phyloP scores from a whole-genome alignment of 2,113 vertebrate genomes.

The Neodontobutis hainanensis region DNA sequence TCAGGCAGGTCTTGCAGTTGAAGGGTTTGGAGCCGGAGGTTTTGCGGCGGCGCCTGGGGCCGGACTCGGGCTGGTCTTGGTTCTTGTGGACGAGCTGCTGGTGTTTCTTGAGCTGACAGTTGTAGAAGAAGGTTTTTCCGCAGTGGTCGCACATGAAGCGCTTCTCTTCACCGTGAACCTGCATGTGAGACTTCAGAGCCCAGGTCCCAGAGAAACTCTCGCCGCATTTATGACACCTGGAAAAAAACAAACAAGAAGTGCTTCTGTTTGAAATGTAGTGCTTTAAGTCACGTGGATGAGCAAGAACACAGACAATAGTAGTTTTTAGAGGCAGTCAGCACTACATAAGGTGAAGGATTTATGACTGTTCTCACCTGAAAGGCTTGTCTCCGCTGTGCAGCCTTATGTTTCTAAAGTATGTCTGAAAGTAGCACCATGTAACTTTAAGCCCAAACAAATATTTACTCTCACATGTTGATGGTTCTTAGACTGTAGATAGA shows the following conservation, averaged over 20 bases:
- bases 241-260: background rate
- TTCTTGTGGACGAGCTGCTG: constrained; percentile 59
- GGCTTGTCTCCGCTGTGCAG: constrained; percentile 70
- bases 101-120: constrained; percentile 74
- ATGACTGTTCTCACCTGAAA: constrained; percentile 39
- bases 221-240: constrained; percentile 63
- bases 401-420: constrained; percentile 40
- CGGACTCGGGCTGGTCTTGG: background rate
- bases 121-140: constrained; percentile 72
- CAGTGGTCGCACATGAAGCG: constrained; percentile 72
- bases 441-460: too few relatives aligned
- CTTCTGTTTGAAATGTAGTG: too few relatives aligned
- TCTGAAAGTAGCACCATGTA: too few relatives aligned
- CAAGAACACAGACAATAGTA: too few relatives aligned
- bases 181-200: constrained; percentile 72
- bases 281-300: too few relatives aligned
- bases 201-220: constrained; percentile 64
- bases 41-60: background rate
- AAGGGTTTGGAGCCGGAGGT: constrained; percentile 10
- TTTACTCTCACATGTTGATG: too few relatives aligned
- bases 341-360: too few relatives aligned
- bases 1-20: constrained; percentile 58
- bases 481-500: too few relatives aligned
- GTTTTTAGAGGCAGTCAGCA: too few relatives aligned
- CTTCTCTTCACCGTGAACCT: constrained; percentile 67